phyloP scores from a whole-genome alignment of 2,797 vertebrate genomes.

The Choloepus didactylus region DNA sequence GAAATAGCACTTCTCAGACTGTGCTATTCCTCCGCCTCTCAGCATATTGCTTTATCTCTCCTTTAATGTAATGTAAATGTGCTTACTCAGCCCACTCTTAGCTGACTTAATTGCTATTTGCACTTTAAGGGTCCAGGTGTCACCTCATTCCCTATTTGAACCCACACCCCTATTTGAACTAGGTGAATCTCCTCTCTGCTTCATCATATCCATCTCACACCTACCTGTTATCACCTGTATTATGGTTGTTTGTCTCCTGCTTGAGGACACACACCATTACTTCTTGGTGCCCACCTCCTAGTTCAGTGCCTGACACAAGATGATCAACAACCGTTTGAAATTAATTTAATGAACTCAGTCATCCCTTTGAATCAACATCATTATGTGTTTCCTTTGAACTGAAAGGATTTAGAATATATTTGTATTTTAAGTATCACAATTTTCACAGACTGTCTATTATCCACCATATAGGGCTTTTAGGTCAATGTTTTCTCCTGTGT shows the following conservation, averaged over 20 bases:
- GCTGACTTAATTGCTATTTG: not conserved
- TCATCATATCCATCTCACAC: not conserved
- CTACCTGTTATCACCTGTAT: not conserved
- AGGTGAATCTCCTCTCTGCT: not conserved
- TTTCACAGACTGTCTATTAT: not conserved
- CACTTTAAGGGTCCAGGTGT: not conserved
- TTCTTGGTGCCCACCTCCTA: not conserved
- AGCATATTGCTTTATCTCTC: not conserved
- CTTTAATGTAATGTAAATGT: not conserved
- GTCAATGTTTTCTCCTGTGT: not conserved
- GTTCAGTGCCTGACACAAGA: not conserved
- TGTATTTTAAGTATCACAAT: not conserved
- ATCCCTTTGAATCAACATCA: not conserved
- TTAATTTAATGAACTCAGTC: not conserved
- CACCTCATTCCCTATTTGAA: not conserved
- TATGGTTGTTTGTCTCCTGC: not conserved
- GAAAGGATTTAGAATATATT: not conserved
- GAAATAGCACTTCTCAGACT: not conserved
- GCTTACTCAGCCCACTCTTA: not conserved
- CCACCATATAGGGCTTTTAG: not conserved
- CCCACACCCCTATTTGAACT: not conserved
- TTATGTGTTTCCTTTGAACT: not conserved
- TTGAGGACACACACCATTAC: not conserved
- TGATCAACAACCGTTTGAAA: slow-evolving; percentile 31
- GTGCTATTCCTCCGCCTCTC: not conserved